phyloP scores from a whole-genome alignment of 2,113 vertebrate genomes.

The Atlantisia rogersi region DNA sequence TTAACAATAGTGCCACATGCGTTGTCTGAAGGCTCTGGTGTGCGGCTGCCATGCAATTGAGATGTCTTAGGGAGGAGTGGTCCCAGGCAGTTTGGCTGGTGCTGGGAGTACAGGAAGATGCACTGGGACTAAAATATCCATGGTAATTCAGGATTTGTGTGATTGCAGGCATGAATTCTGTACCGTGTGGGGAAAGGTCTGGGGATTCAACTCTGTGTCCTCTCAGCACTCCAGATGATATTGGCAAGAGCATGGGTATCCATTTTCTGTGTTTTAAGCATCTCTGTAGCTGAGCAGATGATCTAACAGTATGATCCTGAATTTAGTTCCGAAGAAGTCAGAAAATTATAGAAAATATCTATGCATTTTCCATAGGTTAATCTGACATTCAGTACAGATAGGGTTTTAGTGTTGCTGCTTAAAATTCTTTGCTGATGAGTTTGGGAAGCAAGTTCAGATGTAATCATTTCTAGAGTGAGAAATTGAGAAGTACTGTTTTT shows the following conservation, averaged over 20 bases:
- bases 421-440: conserved; percentile 33
- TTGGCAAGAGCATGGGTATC: not conserved
- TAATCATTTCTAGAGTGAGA: conserved; percentile 19
- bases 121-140: not conserved
- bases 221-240: not conserved
- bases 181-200: not conserved
- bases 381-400: not conserved
- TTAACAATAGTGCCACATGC: not conserved
- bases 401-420: not conserved
- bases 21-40: not conserved
- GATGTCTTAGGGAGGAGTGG: not conserved
- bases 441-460: conserved; percentile 28
- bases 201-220: not conserved
- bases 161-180: not conserved
- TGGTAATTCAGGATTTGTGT: not conserved
- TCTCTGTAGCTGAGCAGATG: conserved; percentile 36
- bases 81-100: not conserved
- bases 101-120: not conserved
- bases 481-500: conserved; percentile 33
- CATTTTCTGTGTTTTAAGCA: conserved; percentile 10
- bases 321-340: conserved; percentile 13
- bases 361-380: not conserved
- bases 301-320: conserved; percentile 17
- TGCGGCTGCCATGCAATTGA: not conserved
- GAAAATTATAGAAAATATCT: conserved; percentile 12